These are phyloP conservation scores for Pachyuromys duprasi DNA, from an alignment of 2,797 vertebrate genomes.

Conservation along the genomic window DNA sequence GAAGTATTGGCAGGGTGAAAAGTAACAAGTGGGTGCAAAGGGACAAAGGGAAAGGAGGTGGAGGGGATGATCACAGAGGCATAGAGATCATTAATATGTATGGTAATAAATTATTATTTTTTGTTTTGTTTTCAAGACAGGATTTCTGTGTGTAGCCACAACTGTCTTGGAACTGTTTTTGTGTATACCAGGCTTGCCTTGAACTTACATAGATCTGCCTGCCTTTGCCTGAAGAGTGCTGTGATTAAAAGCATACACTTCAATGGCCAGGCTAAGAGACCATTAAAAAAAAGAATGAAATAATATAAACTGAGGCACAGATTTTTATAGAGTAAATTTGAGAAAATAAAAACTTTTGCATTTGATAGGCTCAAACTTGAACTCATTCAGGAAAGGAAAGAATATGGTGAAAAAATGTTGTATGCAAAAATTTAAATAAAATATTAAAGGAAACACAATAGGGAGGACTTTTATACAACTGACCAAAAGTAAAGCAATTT, in stretches of 20 bases:
- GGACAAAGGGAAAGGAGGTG: background rate
- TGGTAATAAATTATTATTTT: background rate
- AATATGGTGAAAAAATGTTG: background rate
- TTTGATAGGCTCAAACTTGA: background rate
- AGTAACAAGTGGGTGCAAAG: background rate
- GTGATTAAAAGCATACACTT: background rate
- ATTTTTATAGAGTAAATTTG: background rate
- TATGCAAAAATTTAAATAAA: background rate
- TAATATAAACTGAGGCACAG: background rate
- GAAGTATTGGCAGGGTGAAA: background rate
- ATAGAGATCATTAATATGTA: background rate
- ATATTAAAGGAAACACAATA: background rate
- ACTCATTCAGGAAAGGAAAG: background rate
- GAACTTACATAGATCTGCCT: background rate
- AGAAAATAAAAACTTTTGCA: background rate
- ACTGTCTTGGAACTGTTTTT: background rate
- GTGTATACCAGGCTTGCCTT: background rate
- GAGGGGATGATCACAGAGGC: background rate
- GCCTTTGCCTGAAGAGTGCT: background rate
- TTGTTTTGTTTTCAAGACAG: background rate
- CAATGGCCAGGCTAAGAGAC: background rate
- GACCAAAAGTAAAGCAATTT: background rate
- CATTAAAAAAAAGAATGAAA: background rate
- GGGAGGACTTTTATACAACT: background rate
- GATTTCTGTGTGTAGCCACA: background rate